Percentiles rank a stretch among this genome's conserved stretches.
phyloP scores from a whole-genome alignment of 2,888 invertebrate species.

The Neuroscelio doddi region DNA sequence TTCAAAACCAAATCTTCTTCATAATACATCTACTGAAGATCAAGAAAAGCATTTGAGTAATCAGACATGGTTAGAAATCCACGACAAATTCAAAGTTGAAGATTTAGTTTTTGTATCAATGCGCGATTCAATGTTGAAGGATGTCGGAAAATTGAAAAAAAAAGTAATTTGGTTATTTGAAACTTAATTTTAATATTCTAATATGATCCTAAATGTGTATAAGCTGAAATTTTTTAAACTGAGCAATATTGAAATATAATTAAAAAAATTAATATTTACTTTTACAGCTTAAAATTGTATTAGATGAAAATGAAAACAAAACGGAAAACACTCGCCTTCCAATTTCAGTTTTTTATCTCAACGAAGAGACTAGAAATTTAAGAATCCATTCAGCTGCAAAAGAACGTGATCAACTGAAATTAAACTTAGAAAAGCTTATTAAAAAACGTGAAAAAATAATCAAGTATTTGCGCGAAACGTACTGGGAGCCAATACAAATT shows the following conservation, averaged over 20 bases:
- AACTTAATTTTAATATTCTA: background rate
- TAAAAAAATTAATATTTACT: background rate
- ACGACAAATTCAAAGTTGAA: no score
- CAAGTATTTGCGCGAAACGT: conserved; percentile 74
- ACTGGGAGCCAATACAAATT: conserved; percentile 76
- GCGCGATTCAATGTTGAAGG: background rate
- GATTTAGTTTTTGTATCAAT: background rate
- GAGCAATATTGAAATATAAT: no score
- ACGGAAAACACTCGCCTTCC: conserved; percentile 75
- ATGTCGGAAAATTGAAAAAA: background rate
- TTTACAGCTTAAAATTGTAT: conserved; percentile 60
- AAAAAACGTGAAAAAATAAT: conserved; percentile 75
- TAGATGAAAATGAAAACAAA: conserved; percentile 75
- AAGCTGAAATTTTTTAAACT: no score
- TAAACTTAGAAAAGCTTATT: conserved; percentile 74
- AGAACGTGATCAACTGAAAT: conserved; percentile 73
- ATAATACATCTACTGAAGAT: no score
- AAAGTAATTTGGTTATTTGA: background rate
- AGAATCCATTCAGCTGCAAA: conserved; percentile 69
- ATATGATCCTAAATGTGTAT: no score
- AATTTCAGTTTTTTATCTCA: conserved; percentile 77
- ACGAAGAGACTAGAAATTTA: conserved; percentile 73
- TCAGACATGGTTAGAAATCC: no score
- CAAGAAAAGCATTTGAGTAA: no score
- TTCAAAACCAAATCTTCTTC: no score